Evolutionary conservation across 2,888 invertebrate species (phyloP).

Genomic region (Andricus curvator): DNA sequence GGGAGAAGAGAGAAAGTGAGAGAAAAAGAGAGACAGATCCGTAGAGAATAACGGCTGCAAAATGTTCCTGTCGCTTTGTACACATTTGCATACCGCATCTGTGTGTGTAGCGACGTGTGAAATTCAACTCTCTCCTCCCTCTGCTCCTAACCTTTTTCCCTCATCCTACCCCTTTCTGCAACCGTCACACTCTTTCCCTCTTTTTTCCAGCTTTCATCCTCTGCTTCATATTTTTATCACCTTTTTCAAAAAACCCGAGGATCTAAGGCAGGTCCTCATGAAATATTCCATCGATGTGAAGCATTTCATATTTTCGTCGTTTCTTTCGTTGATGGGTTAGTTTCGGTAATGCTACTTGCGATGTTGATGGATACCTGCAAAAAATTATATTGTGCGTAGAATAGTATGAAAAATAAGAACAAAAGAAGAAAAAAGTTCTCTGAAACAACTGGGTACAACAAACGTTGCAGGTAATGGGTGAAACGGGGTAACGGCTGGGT

Average conservation of each 20-base stretch:
- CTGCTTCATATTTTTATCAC: constrained; percentile 43
- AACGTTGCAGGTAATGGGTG: too few species aligned
- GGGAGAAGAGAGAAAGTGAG: constrained; percentile 5
- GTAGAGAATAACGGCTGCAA: constrained; percentile 34
- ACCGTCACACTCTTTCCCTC: constrained; percentile 15
- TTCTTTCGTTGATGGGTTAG: constrained; percentile 45
- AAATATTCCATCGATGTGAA: constrained; percentile 54
- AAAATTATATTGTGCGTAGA: too few species aligned
- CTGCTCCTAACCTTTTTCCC: constrained; percentile 42
- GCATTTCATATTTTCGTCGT: constrained; percentile 52
- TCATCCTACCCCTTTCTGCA: constrained; percentile 29
- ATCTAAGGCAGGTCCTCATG: constrained; percentile 46
- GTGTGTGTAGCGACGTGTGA: constrained; percentile 63
- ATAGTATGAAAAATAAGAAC: too few species aligned
- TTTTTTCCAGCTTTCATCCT: constrained; percentile 42
- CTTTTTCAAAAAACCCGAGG: constrained; percentile 43
- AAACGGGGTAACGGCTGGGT: too few species aligned
- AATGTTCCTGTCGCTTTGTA: constrained; percentile 62
- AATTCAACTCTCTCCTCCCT: constrained; percentile 60
- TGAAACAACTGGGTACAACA: too few species aligned
- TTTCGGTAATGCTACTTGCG: background rate
- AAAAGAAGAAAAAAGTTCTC: too few species aligned
- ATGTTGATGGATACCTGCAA: background rate
- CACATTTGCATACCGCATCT: constrained; percentile 69
- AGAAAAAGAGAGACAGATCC: constrained; percentile 4